Percentiles rank a stretch among this genome's conserved stretches.
Evolutionary conservation across 1,140 invertebrate species (phyloP).

Genomic region (Stegodyphus mimosarum): DNA sequence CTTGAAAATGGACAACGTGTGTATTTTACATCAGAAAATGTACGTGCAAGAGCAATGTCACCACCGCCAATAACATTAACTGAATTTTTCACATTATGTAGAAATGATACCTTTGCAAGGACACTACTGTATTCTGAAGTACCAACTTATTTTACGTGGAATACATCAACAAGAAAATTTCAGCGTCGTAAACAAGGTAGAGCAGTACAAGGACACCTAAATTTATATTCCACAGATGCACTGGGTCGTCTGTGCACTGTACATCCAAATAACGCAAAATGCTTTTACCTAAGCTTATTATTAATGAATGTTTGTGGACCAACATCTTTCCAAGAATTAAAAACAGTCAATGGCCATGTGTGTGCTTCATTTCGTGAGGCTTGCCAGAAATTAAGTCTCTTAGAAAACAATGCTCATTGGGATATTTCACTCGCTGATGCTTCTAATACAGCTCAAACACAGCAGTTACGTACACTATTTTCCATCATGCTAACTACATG

Average conservation of each 20-base stretch:
- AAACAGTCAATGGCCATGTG: conserved; percentile 63
- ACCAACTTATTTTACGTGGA: conserved; percentile 15
- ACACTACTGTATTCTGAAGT: conserved; percentile 21
- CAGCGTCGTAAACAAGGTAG: conserved; percentile 1
- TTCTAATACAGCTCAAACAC: no score
- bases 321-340: conserved; percentile 63
- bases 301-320: conserved; percentile 64
- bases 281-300: conserved; percentile 65
- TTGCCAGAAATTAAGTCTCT: conserved; percentile 65
- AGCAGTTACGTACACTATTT: no score
- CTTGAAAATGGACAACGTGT: conserved; percentile 64
- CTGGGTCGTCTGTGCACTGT: conserved; percentile 67
- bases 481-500: no score
- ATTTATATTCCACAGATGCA: conserved; percentile 61
- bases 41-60: no score
- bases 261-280: conserved; percentile 66
- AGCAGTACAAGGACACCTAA: conserved; percentile 63
- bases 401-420: conserved; percentile 68
- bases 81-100: conserved; percentile 5
- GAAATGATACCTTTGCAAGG: conserved; percentile 14
- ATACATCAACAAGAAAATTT: not conserved
- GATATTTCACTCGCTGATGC: conserved; percentile 4
- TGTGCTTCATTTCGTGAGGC: conserved; percentile 60
- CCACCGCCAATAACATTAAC: no score
- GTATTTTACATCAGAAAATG: conserved; percentile 51